A percentile compares a stretch with the other conserved stretches of the same genome.
These are phyloP conservation scores for Paramacrobiotus metropolitanus DNA, from an alignment of 1,140 invertebrate species.

Conservation along the genomic window DNA sequence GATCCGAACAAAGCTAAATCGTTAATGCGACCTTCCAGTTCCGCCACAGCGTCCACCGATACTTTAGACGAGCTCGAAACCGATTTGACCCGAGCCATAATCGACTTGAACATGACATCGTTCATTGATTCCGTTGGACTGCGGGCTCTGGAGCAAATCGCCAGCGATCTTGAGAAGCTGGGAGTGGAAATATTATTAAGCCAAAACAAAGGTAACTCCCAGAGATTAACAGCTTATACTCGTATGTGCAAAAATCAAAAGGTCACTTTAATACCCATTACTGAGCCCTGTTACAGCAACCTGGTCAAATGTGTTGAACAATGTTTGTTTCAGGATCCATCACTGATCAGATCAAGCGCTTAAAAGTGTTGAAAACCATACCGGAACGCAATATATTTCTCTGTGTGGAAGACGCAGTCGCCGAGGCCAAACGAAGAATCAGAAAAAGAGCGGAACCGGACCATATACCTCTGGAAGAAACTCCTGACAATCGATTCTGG, in stretches of 20 bases:
- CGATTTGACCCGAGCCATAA: too few species aligned
- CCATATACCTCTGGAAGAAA: neutral
- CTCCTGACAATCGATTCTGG: neutral
- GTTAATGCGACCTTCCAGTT: too few species aligned
- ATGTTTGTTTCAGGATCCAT: constrained; percentile 1
- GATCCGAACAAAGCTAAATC: too few species aligned
- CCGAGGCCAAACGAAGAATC: neutral
- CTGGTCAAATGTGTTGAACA: neutral
- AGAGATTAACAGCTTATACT: neutral
- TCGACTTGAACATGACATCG: neutral
- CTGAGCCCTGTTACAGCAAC: too few species aligned
- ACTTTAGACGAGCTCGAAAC: too few species aligned
- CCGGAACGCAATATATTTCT: neutral
- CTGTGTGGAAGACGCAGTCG: neutral
- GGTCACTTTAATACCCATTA: too few species aligned
- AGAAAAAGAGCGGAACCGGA: neutral
- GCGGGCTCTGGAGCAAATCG: neutral
- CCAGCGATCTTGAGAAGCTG: neutral
- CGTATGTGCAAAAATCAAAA: too few species aligned
- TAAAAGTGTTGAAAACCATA: neutral
- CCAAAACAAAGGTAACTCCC: neutral
- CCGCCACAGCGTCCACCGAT: too few species aligned
- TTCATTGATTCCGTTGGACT: constrained; percentile 1
- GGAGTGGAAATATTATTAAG: neutral
- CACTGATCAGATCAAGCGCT: neutral